phyloP scores from a whole-genome alignment of 2,888 invertebrate genomes.

The Nineta flava region DNA sequence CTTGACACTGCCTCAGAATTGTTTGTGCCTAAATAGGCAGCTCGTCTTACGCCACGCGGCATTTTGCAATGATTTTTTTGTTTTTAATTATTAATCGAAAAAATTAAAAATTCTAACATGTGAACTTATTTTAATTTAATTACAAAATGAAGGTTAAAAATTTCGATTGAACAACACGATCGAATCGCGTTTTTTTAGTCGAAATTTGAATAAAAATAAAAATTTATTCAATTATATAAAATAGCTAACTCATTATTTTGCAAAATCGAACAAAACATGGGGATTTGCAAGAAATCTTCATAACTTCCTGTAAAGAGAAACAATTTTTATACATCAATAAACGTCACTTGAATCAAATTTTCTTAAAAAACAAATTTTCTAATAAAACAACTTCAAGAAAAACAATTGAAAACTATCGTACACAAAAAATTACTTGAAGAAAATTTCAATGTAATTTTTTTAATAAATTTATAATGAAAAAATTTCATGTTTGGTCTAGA shows the following conservation, averaged over 20 bases:
- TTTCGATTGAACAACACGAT: background rate
- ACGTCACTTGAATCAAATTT: background rate
- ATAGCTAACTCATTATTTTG: background rate
- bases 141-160: background rate
- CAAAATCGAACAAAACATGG: background rate
- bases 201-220: background rate
- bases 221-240: background rate
- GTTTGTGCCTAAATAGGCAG: slow-evolving; percentile 21
- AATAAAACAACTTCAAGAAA: background rate
- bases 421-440: background rate
- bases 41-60: slow-evolving; percentile 44
- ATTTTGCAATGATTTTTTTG: slow-evolving; percentile 21
- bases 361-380: background rate
- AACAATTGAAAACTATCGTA: background rate
- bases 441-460: background rate
- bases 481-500: background rate
- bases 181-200: too few relatives aligned
- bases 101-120: background rate
- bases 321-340: background rate
- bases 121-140: background rate
- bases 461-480: background rate
- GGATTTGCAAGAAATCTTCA: background rate
- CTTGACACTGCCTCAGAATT: slow-evolving; percentile 18
- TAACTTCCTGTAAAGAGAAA: background rate
- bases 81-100: background rate